Evolutionary conservation across 2,797 vertebrate species (phyloP).

Genomic region (Onychomys leucogaster): DNA sequence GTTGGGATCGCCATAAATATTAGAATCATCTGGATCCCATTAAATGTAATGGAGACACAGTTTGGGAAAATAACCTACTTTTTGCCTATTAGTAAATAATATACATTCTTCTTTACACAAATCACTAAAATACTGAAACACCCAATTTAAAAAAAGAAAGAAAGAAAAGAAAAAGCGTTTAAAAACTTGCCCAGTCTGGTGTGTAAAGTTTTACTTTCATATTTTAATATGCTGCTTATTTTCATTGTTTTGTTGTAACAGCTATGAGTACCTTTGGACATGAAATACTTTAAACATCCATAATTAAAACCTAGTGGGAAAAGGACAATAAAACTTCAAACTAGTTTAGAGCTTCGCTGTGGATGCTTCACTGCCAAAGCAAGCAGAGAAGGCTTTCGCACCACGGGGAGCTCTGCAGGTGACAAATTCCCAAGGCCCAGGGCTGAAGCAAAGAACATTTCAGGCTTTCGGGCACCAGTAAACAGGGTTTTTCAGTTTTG

Average conservation of each 20-base stretch:
- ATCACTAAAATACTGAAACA: conserved; percentile 73
- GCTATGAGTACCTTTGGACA: conserved; percentile 63
- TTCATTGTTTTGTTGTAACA: conserved; percentile 72
- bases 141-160: conserved; percentile 66
- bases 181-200: conserved; percentile 45
- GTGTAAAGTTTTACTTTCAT: conserved; percentile 71
- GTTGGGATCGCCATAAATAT: conserved; percentile 51
- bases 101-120: conserved; percentile 74
- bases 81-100: conserved; percentile 81
- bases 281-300: conserved; percentile 75
- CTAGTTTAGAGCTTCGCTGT: conserved; percentile 66
- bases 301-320: conserved; percentile 72
- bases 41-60: conserved; percentile 29
- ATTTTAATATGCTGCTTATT: conserved; percentile 70
- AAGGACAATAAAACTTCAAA: conserved; percentile 79
- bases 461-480: conserved; percentile 55
- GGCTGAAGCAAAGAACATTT: conserved; percentile 63
- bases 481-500: background rate
- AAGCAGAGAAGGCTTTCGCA: conserved; percentile 73
- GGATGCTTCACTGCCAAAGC: conserved; percentile 70
- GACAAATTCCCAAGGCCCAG: conserved; percentile 68
- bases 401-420: conserved; percentile 65
- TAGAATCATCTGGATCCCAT: conserved; percentile 68
- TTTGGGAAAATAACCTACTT: conserved; percentile 64
- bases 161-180: conserved; percentile 57